Evolutionary conservation across 64 coral and sea anemone species (phyloP).

Genomic region (Stylophora pistillata): DNA sequence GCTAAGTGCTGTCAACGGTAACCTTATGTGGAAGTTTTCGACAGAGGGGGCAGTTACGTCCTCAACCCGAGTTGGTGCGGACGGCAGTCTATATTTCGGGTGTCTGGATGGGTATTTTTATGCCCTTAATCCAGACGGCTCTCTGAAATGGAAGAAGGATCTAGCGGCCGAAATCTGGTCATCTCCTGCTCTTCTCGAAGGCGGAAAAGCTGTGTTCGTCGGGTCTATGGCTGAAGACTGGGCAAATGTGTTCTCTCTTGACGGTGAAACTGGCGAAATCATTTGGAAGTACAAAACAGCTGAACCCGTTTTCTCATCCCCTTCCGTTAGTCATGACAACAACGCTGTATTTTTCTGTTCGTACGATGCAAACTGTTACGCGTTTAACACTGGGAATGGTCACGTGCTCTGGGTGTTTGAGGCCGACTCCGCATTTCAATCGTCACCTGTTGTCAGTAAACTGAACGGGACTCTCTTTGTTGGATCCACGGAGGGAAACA

Average conservation of each 20-base stretch:
- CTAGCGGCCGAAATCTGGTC: constrained; percentile 84
- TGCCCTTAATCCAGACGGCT: constrained; percentile 82
- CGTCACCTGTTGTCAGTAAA: constrained; percentile 80
- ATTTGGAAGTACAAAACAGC: constrained; percentile 58
- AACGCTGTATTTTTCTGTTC: constrained; percentile 71
- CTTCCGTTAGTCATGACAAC: constrained; percentile 61
- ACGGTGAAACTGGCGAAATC: constrained; percentile 72
- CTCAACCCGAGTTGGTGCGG: constrained; percentile 77
- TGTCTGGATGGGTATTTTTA: constrained; percentile 88
- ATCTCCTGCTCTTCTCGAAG: constrained; percentile 77
- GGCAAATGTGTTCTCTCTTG: constrained; percentile 75
- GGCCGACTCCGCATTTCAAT: constrained; percentile 76
- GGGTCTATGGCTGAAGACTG: constrained; percentile 78
- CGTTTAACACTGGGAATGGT: constrained; percentile 56
- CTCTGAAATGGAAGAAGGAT: constrained; percentile 74
- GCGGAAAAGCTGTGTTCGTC: constrained; percentile 75
- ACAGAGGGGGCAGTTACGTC: constrained; percentile 75
- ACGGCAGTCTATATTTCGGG: constrained; percentile 82
- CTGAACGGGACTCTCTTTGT: constrained; percentile 53
- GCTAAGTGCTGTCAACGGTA: constrained; percentile 72
- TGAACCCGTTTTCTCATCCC: constrained; percentile 85
- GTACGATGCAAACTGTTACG: constrained; percentile 86
- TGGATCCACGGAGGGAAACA: constrained; percentile 68
- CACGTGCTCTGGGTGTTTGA: constrained; percentile 78
- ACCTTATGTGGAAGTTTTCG: constrained; percentile 90